Percentiles rank a stretch among this genome's conserved stretches.
Evolutionary conservation across 1,140 invertebrate species (phyloP).

Genomic region (Pogonus chalceus): DNA sequence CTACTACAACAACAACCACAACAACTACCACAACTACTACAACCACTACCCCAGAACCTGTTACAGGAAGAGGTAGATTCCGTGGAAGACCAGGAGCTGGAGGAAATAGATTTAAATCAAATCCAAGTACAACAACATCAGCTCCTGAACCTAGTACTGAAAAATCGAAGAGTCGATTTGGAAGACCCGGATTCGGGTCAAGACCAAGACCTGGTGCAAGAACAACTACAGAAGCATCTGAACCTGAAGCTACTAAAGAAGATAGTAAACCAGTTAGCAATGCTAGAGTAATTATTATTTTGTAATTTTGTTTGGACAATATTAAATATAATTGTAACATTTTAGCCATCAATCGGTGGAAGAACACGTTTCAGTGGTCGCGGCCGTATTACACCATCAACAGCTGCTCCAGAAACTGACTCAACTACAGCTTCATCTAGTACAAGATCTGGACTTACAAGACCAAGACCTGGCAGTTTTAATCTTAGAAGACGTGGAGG

Average conservation of each 20-base stretch:
- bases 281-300: conserved; percentile 18
- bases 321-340: neutral
- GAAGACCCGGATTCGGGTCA: conserved; percentile 26
- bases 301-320: neutral
- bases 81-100: conserved; percentile 21
- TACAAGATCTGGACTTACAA: conserved; percentile 27
- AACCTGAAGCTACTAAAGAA: conserved; percentile 33
- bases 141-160: conserved; percentile 18
- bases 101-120: conserved; percentile 14
- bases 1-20: conserved; percentile 48
- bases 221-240: conserved; percentile 27
- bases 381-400: conserved; percentile 19
- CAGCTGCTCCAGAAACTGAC: conserved; percentile 20
- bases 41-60: conserved; percentile 37
- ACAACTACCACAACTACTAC: conserved; percentile 41
- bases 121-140: conserved; percentile 19
- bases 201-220: conserved; percentile 16
- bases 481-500: conserved; percentile 39
- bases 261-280: conserved; percentile 35
- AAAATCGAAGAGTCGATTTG: conserved; percentile 27
- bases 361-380: conserved; percentile 24
- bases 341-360: conserved; percentile 4
- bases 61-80: conserved; percentile 33
- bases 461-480: conserved; percentile 45
- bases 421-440: conserved; percentile 21